A percentile compares a stretch with the other conserved stretches of the same genome.
These are phyloP conservation scores for Brenthis daphne DNA, from an alignment of 2,888 invertebrate species.

Conservation along the genomic window DNA sequence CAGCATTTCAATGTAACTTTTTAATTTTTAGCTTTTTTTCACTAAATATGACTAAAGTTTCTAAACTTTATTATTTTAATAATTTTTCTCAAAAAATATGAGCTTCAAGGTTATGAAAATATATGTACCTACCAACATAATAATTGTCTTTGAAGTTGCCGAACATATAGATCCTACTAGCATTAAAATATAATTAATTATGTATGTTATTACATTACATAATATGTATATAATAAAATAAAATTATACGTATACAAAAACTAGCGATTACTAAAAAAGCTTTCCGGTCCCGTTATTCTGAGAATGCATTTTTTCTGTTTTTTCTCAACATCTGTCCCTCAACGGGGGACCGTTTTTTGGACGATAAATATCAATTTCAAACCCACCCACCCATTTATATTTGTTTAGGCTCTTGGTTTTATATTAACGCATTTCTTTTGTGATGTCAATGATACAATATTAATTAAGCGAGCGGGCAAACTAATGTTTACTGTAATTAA, in stretches of 20 bases:
- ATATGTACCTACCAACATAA: too few species aligned
- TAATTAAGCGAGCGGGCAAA: constrained; percentile 1
- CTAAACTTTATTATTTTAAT: too few species aligned
- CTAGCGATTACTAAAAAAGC: constrained; percentile 22
- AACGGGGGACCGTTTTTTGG: constrained; percentile 53
- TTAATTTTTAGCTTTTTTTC: too few species aligned
- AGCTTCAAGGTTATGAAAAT: too few species aligned
- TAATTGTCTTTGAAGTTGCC: too few species aligned
- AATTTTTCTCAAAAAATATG: too few species aligned
- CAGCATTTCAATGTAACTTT: too few species aligned
- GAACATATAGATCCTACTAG: too few species aligned
- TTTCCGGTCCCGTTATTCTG: constrained; percentile 28
- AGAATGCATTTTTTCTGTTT: constrained; percentile 30
- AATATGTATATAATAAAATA: too few species aligned
- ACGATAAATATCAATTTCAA: constrained; percentile 79
- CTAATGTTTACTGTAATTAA: background rate
- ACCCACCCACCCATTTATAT: constrained; percentile 75
- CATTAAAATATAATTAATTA: too few species aligned
- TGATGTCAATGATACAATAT: background rate
- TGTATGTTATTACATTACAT: too few species aligned
- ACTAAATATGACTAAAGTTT: too few species aligned
- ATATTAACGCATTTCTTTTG: constrained; percentile 38
- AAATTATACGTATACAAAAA: background rate
- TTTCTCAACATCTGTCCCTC: constrained; percentile 38
- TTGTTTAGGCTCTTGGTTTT: constrained; percentile 68